Percentiles rank a stretch among this genome's conserved stretches.
These are phyloP conservation scores for Gobio occitaniae DNA, from an alignment of 2,797 vertebrate genomes.

Conservation along the genomic window DNA sequence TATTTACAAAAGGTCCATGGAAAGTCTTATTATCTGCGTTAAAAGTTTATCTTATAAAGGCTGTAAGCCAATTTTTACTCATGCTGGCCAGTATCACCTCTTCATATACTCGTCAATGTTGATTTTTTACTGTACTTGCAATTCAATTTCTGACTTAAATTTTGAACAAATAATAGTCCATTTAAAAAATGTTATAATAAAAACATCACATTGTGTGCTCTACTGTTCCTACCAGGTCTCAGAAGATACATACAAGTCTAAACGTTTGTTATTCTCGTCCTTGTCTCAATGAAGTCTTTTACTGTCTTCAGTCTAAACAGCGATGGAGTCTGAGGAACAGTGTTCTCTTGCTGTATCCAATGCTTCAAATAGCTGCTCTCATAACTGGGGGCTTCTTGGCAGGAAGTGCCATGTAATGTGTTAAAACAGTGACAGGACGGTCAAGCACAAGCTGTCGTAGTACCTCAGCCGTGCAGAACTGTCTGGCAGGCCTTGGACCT, in stretches of 20 bases:
- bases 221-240: background rate
- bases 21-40: too few species aligned
- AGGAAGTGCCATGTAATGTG: conserved; percentile 63
- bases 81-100: background rate
- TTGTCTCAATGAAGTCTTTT: conserved; percentile 7
- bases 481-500: conserved; percentile 66
- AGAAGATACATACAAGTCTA: background rate
- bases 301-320: conserved; percentile 16
- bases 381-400: conserved; percentile 61
- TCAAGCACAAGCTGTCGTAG: conserved; percentile 70
- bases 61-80: background rate
- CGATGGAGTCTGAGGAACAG: conserved; percentile 37
- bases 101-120: background rate
- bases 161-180: background rate
- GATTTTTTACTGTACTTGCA: background rate
- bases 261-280: background rate
- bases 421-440: conserved; percentile 69
- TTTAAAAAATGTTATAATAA: background rate
- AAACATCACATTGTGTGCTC: background rate
- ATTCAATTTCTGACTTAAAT: background rate
- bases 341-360: conserved; percentile 50
- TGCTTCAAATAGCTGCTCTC: conserved; percentile 64
- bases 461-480: conserved; percentile 65
- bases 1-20: too few species aligned
- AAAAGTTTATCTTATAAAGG: background rate